A percentile compares a stretch with the other conserved stretches of the same genome.
Conservation (phyloP, 2,888 invertebrate genomes). For the Sarcophaga variegata region DNA sequence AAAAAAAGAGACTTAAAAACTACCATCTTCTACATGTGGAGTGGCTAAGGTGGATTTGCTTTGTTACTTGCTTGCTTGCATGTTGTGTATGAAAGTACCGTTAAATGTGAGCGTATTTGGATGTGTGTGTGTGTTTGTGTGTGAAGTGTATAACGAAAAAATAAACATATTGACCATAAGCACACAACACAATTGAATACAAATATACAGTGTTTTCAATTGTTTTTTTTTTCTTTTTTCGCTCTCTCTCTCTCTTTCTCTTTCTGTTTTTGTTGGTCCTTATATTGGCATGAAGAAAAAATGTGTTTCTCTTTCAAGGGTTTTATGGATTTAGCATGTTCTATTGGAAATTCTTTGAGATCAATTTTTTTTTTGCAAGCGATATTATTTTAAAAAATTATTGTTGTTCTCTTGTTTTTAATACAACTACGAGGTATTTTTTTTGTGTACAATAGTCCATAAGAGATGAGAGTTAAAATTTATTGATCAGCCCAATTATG, state of each 20-base stretch:
- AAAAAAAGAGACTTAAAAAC: too few species aligned
- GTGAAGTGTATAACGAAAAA: slow-evolving; percentile 54
- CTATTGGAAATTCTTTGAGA: slow-evolving; percentile 50
- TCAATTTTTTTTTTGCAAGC: slow-evolving; percentile 20
- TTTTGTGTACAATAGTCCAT: too few species aligned
- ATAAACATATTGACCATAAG: slow-evolving; percentile 65
- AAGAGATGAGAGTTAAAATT: too few species aligned
- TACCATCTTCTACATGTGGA: too few species aligned
- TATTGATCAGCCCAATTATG: too few species aligned
- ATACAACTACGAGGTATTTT: too few species aligned
- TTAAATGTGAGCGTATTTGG: background rate
- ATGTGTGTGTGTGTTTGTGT: slow-evolving; percentile 4
- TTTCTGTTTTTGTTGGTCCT: slow-evolving; percentile 17
- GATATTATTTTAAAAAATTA: slow-evolving; percentile 37
- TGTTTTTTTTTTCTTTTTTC: slow-evolving; percentile 54
- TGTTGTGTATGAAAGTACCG: background rate
- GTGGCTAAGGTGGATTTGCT: slow-evolving; percentile 51
- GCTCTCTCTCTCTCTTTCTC: too few species aligned
- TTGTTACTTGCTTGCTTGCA: slow-evolving; percentile 26
- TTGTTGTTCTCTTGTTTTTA: background rate
- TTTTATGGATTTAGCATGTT: slow-evolving; percentile 61
- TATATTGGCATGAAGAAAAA: slow-evolving; percentile 37
- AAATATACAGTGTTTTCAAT: slow-evolving; percentile 33
- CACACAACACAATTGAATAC: slow-evolving; percentile 59
- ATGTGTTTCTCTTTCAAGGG: slow-evolving; percentile 26